Conservation (phyloP, 2,113 vertebrate genomes). For the Leuciscus idus region DNA sequence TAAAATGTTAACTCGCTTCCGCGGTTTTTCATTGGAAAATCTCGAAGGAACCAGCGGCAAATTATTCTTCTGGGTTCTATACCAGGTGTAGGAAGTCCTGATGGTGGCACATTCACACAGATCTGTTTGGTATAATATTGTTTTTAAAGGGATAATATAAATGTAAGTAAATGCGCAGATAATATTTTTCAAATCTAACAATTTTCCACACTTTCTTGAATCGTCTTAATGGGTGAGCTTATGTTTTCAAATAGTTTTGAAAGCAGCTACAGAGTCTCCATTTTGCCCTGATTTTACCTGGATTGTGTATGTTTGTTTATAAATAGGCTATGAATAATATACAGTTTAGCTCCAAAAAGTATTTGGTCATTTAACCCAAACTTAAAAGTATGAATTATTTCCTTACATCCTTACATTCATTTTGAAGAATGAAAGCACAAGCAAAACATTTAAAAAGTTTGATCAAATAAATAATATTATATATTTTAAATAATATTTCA, state of each 20-base stretch:
- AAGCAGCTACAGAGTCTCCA: not conserved
- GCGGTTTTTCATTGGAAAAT: too few species aligned
- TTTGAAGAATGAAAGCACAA: not conserved
- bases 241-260: not conserved
- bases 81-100: too few species aligned
- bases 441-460: not conserved
- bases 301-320: not conserved
- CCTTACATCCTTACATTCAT: not conserved
- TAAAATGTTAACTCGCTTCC: too few species aligned
- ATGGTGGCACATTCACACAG: too few species aligned
- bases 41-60: too few species aligned
- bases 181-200: not conserved
- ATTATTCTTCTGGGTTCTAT: too few species aligned
- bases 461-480: too few species aligned
- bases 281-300: not conserved
- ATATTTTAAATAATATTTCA: too few species aligned
- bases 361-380: not conserved
- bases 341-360: not conserved
- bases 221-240: not conserved
- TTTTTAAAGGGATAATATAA: not conserved
- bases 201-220: not conserved
- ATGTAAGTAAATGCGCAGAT: not conserved
- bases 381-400: not conserved
- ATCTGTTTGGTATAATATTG: not conserved
- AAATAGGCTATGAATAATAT: not conserved